A percentile compares a stretch with the other conserved stretches of the same genome.
phyloP scores from a whole-genome alignment of 2,888 invertebrate genomes.

The Pasiphila rectangulata region DNA sequence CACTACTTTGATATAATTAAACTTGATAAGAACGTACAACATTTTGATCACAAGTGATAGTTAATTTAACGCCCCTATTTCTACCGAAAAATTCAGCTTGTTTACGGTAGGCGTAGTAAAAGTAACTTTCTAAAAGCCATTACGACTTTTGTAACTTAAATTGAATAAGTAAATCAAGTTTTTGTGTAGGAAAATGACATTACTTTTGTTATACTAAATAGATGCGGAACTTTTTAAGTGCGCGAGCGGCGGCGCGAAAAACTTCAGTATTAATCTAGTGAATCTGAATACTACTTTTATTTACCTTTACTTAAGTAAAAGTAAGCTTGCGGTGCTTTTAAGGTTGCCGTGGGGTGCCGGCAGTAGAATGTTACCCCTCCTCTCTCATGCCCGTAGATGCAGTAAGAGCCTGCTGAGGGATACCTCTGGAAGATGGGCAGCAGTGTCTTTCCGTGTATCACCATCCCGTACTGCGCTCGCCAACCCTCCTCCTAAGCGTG shows the following conservation, averaged over 20 bases:
- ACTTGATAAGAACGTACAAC: background rate
- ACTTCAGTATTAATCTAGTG: slow-evolving; percentile 9
- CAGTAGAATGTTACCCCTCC: too few species aligned
- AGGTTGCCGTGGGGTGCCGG: too few species aligned
- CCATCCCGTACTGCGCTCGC: too few species aligned
- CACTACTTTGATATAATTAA: too few species aligned
- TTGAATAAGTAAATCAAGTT: slow-evolving; percentile 37
- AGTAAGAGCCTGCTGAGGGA: too few species aligned
- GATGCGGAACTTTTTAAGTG: slow-evolving; percentile 22
- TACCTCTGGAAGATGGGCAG: too few species aligned
- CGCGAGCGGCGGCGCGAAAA: slow-evolving; percentile 8
- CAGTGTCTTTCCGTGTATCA: too few species aligned
- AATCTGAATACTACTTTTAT: background rate
- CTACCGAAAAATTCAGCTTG: slow-evolving; percentile 24
- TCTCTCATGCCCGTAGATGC: too few species aligned
- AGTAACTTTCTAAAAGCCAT: slow-evolving; percentile 33
- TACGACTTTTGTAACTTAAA: slow-evolving; percentile 35
- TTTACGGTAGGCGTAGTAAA: slow-evolving; percentile 29
- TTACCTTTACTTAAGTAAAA: background rate
- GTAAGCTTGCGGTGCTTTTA: too few species aligned
- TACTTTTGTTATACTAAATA: slow-evolving; percentile 29
- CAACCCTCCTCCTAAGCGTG: too few species aligned
- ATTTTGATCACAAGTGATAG: background rate
- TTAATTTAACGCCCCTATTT: background rate
- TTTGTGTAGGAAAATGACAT: slow-evolving; percentile 31